Percentiles rank a stretch among this genome's conserved stretches.
Conservation (phyloP, 2,888 invertebrate genomes). For the Arctia plantaginis region DNA sequence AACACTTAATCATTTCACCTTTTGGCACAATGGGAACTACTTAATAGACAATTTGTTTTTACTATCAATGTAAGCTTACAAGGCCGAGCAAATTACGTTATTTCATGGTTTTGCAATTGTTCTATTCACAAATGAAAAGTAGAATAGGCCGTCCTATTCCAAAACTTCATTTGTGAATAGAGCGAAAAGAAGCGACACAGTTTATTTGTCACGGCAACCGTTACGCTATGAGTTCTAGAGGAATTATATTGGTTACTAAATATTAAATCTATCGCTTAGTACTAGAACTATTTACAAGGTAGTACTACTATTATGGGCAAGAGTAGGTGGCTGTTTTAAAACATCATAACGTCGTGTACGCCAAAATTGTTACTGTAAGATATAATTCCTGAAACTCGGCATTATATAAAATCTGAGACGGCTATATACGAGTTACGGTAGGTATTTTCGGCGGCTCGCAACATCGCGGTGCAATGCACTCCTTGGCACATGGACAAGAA, state of each 20-base stretch:
- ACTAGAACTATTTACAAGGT: constrained; percentile 42
- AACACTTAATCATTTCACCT: constrained; percentile 20
- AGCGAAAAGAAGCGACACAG: constrained; percentile 24
- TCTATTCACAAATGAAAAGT: constrained; percentile 7
- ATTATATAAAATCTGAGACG: neutral
- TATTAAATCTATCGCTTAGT: constrained; percentile 23
- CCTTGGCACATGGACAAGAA: constrained; percentile 79
- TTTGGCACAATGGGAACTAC: constrained; percentile 11
- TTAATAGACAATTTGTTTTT: constrained; percentile 4
- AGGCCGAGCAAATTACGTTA: constrained; percentile 18
- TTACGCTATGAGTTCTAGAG: constrained; percentile 12
- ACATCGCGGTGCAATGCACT: constrained; percentile 78
- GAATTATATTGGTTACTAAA: constrained; percentile 26
- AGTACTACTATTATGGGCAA: constrained; percentile 37
- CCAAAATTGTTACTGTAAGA: neutral
- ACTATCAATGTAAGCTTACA: constrained; percentile 10
- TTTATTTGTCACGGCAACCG: constrained; percentile 15
- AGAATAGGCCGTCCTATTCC: too few species aligned
- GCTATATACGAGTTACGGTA: constrained; percentile 71
- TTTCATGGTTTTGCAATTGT: constrained; percentile 13
- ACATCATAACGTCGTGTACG: neutral
- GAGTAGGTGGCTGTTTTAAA: constrained; percentile 13
- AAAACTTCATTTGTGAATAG: too few species aligned
- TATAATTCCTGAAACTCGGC: too few species aligned
- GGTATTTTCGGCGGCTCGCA: constrained; percentile 70